Base-by-base conservation (phyloP, 2,888 invertebrate genomes). In the Erebia palarica region DNA sequence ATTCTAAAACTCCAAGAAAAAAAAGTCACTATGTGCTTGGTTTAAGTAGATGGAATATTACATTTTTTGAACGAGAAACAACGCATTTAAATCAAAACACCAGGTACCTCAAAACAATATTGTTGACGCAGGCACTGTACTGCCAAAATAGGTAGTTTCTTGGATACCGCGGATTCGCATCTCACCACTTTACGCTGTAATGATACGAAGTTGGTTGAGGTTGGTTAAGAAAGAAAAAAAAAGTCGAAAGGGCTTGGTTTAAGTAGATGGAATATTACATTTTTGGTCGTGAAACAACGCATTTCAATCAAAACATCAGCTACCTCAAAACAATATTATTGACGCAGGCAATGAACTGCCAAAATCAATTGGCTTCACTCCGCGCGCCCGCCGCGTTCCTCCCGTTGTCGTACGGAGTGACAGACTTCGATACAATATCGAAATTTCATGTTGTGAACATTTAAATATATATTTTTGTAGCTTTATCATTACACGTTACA, bases 41-140 rank as follows among this genome's bases (percentile, higher is more conserved):
- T 51, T 14, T 14, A 14, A 51, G 51, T 27, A 27, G 27, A 1
- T 21, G 21, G 3, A 21, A 21, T 21, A 2, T 21, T 21, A 21
- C 1, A 1, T 21, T 21, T 27, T 27, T 27, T 27, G 27, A 27
- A 27, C 27, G 27, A 3, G 27, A 27, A 27, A 3, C 27, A 27
- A 27, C 82, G 83, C 84, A 80, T 84, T 86, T 86, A 87, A 84
- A 88, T 89, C 84, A 85, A 76, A 76, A 76, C 78, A 72, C 75
- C 74, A 65, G 63, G 49, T 16, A 63, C 63, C 49, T 68, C 67
- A 79, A 82, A 81, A 81, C 83, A 75, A 73, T 78, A 83, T 86
- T 84, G 86, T 89, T 88, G 89, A 83, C 84, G 83, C 85, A 58
- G 75, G 80, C 84, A 87, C 86, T 86, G 84, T 84, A 86, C 81